Conservation (phyloP, 2,888 invertebrate genomes). For the Mythimna vitellina region DNA sequence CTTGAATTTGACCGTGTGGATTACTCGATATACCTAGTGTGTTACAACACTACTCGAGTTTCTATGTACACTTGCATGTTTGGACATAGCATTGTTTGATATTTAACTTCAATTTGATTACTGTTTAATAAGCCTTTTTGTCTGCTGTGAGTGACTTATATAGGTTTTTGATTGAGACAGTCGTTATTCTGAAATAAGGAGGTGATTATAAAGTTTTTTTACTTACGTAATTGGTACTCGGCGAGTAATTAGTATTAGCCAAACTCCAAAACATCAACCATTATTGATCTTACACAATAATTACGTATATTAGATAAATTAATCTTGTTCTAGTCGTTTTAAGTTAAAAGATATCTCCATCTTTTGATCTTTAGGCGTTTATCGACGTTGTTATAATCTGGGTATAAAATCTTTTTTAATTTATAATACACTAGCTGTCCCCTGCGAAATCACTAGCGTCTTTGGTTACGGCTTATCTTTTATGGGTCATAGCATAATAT, state of each 20-base stretch:
- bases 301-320: too few species aligned
- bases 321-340: too few species aligned
- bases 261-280: too few species aligned
- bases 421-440: too few species aligned
- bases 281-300: too few species aligned
- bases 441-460: too few species aligned
- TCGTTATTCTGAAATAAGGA: not conserved
- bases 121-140: constrained; percentile 22
- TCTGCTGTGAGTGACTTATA: constrained; percentile 2
- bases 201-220: not conserved
- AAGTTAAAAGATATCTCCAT: too few species aligned
- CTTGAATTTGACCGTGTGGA: constrained; percentile 65
- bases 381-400: too few species aligned
- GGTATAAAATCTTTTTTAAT: too few species aligned
- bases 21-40: constrained; percentile 53
- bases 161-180: constrained; percentile 3
- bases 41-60: constrained; percentile 40
- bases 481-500: too few species aligned
- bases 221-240: not conserved
- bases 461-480: too few species aligned
- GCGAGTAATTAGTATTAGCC: not conserved
- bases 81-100: constrained; percentile 46
- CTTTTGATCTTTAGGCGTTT: too few species aligned
- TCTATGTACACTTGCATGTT: constrained; percentile 35
- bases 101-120: constrained; percentile 26